Conservation (phyloP, 1,140 invertebrate species). For the Leguminivora glycinivorella region DNA sequence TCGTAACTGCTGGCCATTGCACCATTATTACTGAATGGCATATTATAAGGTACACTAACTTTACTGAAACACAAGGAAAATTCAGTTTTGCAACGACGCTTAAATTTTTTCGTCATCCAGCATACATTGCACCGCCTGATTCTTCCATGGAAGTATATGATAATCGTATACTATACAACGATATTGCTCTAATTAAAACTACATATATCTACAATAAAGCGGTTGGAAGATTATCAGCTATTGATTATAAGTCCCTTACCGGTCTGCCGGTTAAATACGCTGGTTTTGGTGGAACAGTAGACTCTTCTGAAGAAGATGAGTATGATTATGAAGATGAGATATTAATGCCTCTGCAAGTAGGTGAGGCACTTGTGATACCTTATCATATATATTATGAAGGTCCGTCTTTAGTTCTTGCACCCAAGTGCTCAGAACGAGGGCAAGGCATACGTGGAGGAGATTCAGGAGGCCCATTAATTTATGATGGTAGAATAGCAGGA, state of each 20-base stretch:
- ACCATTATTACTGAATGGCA: too few relatives aligned
- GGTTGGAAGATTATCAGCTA: neutral
- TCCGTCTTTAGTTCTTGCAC: neutral
- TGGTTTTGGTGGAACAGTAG: neutral
- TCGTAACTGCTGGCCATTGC: neutral
- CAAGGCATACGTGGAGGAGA: neutral
- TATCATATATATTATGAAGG: neutral
- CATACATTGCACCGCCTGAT: neutral
- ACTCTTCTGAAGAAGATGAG: neutral
- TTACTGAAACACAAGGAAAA: neutral
- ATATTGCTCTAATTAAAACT: neutral
- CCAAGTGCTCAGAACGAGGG: neutral
- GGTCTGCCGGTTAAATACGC: conserved; percentile 5
- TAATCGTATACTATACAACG: neutral
- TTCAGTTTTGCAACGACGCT: neutral
- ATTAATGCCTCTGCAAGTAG: neutral
- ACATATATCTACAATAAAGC: neutral
- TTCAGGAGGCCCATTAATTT: neutral
- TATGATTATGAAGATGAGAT: too few relatives aligned
- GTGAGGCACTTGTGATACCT: neutral
- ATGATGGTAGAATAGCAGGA: neutral
- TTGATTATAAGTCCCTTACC: neutral
- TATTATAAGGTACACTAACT: neutral
- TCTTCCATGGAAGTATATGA: too few relatives aligned
- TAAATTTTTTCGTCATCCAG: neutral